These are phyloP conservation scores for Lycocerus yunnanus DNA, from an alignment of 2,888 invertebrate species.

Conservation along the genomic window DNA sequence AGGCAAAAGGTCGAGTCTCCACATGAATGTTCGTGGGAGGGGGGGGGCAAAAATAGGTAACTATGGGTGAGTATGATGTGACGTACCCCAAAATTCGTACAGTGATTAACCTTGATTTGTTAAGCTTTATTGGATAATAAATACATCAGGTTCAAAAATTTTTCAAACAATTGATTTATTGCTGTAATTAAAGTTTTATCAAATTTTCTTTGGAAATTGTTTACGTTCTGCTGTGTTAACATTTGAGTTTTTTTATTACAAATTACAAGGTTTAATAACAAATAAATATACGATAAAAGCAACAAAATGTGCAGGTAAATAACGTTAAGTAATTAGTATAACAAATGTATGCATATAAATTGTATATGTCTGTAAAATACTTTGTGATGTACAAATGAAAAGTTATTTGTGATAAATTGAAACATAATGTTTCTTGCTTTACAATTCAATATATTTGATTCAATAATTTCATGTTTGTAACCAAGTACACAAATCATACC, in stretches of 20 bases:
- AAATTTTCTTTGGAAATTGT: neutral
- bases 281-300: neutral
- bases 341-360: neutral
- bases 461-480: conserved; percentile 4
- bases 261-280: neutral
- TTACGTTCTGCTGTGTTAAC: neutral
- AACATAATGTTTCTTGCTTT: neutral
- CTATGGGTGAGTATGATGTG: too few relatives aligned
- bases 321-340: neutral
- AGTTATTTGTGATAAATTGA: neutral
- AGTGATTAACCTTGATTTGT: neutral
- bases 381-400: neutral
- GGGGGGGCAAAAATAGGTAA: too few relatives aligned
- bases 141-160: neutral
- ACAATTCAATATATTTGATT: neutral
- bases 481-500: conserved; percentile 49
- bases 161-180: neutral
- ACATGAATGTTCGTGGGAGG: too few relatives aligned
- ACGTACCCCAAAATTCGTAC: too few relatives aligned
- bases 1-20: too few relatives aligned
- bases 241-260: neutral
- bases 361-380: neutral
- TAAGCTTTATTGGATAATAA: neutral
- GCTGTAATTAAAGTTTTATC: neutral
- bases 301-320: neutral